Base-by-base conservation (phyloP, 2,797 vertebrate genomes). In the Lates japonicus region DNA sequence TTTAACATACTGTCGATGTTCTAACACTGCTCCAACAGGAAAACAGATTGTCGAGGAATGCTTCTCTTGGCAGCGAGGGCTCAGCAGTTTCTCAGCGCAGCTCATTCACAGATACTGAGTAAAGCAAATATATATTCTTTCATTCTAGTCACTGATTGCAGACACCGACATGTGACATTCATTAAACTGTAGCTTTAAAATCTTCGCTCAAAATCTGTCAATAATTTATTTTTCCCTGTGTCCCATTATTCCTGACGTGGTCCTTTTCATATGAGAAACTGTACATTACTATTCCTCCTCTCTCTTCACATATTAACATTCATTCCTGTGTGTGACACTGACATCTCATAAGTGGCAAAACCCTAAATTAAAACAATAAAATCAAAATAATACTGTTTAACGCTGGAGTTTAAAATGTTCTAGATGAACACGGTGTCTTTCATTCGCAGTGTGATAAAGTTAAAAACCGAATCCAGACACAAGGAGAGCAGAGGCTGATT, bases 381-480 rank as follows among this genome's bases (percentile, higher is more conserved):
- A 93, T 93, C 85, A 88, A 70, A 19, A 63, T 91, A 94, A 94
- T 89, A 93, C 92, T 93, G 92, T 89, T 92, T 61, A 70, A 84
- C 31, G 42, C 4, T 13, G 54, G 65, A 72, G 59, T 81, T 84
- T 76, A 60, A 78, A 77, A 73, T 59, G 48, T 66, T 80, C 64
- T 35, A 29, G 39, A 79, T 29, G 54, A 81, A 73, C 16, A 16
- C 25, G 8, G 54, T 13, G 51, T 71, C 54, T 41, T 44, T 70
- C 17, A 35, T 33, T 29, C 11, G 16, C 59, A 59, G 64, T 7
- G 48, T 31, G 49, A 60, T 6, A 14, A 41, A 2, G 3, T 44
- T 29, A 19, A 52, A 55, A 72, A 41, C 10, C 10, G 9, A 22
- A 77, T 63, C 70, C 61, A 3, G 52, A 55, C 35, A 10, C 33